A percentile compares a stretch with the other conserved stretches of the same genome.
These are phyloP conservation scores for Nasonovia ribisnigri DNA, from an alignment of 2,888 invertebrate genomes.

Conservation along the genomic window DNA sequence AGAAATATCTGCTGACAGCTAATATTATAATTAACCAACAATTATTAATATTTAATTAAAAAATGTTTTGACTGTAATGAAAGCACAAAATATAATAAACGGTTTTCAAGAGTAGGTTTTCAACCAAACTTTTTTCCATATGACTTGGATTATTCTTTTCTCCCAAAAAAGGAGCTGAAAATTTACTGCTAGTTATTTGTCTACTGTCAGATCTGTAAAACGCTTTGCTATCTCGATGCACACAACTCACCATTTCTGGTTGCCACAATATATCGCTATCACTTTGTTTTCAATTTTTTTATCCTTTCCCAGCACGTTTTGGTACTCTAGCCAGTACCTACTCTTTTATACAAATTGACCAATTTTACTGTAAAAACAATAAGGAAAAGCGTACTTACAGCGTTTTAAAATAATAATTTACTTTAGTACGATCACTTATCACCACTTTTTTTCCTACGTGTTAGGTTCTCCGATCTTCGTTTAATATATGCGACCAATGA, in stretches of 20 bases:
- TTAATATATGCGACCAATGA: no score
- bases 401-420: not conserved
- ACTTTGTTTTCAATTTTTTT: constrained; percentile 63
- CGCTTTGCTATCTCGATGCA: constrained; percentile 47
- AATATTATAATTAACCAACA: not conserved
- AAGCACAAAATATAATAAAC: constrained; percentile 7
- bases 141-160: constrained; percentile 29
- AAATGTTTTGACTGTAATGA: not conserved
- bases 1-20: not conserved
- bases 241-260: constrained; percentile 29
- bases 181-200: constrained; percentile 61
- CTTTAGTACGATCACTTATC: not conserved
- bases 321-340: not conserved
- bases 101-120: not conserved
- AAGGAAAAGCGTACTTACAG: not conserved
- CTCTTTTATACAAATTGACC: constrained; percentile 54
- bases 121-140: constrained; percentile 21
- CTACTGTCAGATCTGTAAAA: constrained; percentile 58
- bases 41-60: not conserved
- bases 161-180: constrained; percentile 37
- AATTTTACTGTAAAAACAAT: constrained; percentile 55
- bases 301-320: constrained; percentile 3
- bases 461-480: no score
- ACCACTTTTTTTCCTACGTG: no score
- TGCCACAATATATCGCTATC: constrained; percentile 48